Percentiles rank a stretch among this genome's conserved stretches.
Evolutionary conservation across 2,888 invertebrate species (phyloP).

Genomic region (Omphaloscelis lunosa): DNA sequence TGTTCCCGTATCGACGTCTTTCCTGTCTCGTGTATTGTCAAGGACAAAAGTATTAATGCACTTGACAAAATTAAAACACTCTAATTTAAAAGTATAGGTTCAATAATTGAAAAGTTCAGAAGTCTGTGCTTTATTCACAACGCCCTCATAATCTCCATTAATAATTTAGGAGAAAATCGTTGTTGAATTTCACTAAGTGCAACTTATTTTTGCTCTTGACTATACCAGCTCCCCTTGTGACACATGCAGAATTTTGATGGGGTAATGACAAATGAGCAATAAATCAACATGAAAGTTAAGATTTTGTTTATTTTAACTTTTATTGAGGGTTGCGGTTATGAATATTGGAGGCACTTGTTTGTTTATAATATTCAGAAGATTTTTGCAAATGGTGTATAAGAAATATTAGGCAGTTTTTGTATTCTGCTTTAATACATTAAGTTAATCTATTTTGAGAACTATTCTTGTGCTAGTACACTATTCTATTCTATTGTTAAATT

Average conservation of each 20-base stretch:
- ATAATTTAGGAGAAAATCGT: background rate
- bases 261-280: constrained; percentile 70
- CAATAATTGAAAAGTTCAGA: background rate
- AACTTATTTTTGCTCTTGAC: constrained; percentile 2
- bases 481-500: background rate
- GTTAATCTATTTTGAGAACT: too few relatives aligned
- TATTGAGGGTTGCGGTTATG: constrained; percentile 57
- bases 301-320: constrained; percentile 63
- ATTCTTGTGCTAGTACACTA: too few relatives aligned
- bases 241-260: constrained; percentile 87
- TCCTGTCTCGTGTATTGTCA: constrained; percentile 62
- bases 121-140: background rate
- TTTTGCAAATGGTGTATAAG: background rate
- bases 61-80: background rate
- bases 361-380: constrained; percentile 4
- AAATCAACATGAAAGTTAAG: constrained; percentile 64
- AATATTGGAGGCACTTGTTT: constrained; percentile 38
- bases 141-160: background rate
- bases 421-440: background rate
- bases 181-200: background rate
- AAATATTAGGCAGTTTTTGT: background rate
- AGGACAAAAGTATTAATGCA: background rate
- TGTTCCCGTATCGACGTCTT: constrained; percentile 42
- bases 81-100: background rate
- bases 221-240: constrained; percentile 71